These are phyloP conservation scores for Folsomia manolachei DNA, from an alignment of 2,888 invertebrate species.

Conservation along the genomic window DNA sequence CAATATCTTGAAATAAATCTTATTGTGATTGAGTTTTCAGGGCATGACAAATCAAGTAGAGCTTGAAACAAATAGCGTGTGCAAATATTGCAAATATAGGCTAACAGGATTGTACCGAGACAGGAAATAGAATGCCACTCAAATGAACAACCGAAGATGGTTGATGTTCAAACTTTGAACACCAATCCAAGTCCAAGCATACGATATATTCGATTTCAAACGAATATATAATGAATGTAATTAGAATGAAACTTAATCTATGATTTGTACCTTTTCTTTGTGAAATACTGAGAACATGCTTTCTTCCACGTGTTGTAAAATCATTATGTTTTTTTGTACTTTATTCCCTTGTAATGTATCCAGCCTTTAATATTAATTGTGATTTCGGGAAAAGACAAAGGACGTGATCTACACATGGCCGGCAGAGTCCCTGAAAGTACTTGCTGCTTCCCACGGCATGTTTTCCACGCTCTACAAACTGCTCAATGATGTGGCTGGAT, in stretches of 20 bases:
- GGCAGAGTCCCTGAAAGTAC: conserved; percentile 56
- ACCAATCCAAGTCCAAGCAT: too few relatives aligned
- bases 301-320: too few relatives aligned
- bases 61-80: conserved; percentile 21
- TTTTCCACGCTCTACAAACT: conserved; percentile 80
- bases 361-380: background rate
- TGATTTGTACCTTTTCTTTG: too few relatives aligned
- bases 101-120: conserved; percentile 11
- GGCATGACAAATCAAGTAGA: background rate
- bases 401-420: conserved; percentile 49
- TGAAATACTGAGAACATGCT: too few relatives aligned
- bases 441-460: conserved; percentile 73
- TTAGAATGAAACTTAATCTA: too few relatives aligned
- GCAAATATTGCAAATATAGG: background rate
- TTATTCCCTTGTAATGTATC: too few relatives aligned
- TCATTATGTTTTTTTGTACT: too few relatives aligned
- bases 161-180: too few relatives aligned
- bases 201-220: too few relatives aligned
- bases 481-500: conserved; percentile 62
- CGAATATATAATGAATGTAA: too few relatives aligned
- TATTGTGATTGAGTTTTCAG: conserved; percentile 12
- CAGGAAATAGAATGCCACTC: background rate
- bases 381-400: conserved; percentile 36
- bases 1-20: background rate
- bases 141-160: too few relatives aligned